Evolutionary conservation across 2,113 vertebrate species (phyloP).

Genomic region (Anarhynchus alexandrinus): DNA sequence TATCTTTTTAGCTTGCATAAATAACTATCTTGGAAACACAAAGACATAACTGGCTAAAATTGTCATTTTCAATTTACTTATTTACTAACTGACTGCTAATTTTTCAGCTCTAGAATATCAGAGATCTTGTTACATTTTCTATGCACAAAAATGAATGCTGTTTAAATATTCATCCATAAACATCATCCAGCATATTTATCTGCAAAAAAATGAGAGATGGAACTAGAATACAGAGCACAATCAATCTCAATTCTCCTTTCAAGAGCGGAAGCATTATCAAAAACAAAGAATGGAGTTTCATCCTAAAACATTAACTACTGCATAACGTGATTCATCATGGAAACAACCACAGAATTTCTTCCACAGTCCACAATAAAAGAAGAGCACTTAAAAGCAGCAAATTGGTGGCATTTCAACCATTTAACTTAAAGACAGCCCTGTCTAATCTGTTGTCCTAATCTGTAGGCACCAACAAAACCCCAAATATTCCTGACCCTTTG

Average conservation of each 20-base stretch:
- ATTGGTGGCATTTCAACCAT: background rate
- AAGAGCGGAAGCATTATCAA: background rate
- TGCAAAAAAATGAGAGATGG: background rate
- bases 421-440: background rate
- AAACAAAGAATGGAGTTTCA: background rate
- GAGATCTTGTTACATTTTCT: background rate
- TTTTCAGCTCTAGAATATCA: background rate
- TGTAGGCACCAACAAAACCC: background rate
- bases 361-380: background rate
- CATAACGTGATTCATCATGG: background rate
- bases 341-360: background rate
- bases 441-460: background rate
- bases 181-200: background rate
- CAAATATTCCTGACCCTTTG: background rate
- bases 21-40: background rate
- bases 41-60: background rate
- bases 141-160: background rate
- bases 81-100: background rate
- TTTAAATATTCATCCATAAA: background rate
- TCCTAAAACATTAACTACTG: background rate
- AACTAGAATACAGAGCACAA: background rate
- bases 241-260: background rate
- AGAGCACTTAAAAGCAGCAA: background rate
- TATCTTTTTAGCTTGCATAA: background rate
- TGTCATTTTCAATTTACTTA: background rate